Conservation (phyloP, 2,888 invertebrate genomes). For the Drepanosiphum platanoidis region DNA sequence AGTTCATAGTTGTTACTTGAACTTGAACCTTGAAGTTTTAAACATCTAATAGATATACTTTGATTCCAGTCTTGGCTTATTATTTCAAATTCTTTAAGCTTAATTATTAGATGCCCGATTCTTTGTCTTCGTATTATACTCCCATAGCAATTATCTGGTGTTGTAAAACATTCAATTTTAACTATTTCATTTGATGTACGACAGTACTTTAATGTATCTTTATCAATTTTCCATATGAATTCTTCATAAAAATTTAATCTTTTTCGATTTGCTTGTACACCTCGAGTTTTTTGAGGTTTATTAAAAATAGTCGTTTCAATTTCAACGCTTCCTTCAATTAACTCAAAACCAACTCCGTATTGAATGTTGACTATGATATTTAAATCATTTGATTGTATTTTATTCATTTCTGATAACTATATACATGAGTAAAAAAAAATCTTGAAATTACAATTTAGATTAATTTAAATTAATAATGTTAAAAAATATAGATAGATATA, state of each 20-base stretch:
- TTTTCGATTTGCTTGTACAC: not conserved
- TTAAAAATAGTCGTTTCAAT: constrained; percentile 25
- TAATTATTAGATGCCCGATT: constrained; percentile 30
- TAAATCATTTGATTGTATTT: constrained; percentile 33
- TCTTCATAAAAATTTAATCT: constrained; percentile 29
- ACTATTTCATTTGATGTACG: constrained; percentile 22
- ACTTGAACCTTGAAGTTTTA: constrained; percentile 28
- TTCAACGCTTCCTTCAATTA: constrained; percentile 26
- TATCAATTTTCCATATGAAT: constrained; percentile 36
- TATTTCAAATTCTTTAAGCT: constrained; percentile 49
- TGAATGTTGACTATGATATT: constrained; percentile 34
- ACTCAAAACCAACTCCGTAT: constrained; percentile 48
- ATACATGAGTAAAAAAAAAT: too few species aligned
- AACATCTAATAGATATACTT: constrained; percentile 9
- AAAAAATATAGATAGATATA: not conserved
- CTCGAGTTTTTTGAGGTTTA: not conserved
- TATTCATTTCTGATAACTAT: constrained; percentile 24
- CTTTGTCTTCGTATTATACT: constrained; percentile 30
- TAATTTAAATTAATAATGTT: not conserved
- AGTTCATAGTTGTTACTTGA: not conserved
- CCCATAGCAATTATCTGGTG: not conserved
- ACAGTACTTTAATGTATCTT: constrained; percentile 15
- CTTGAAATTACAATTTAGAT: too few species aligned
- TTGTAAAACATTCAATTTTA: constrained; percentile 44
- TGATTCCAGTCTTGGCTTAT: constrained; percentile 43